A percentile compares a stretch with the other conserved stretches of the same genome.
phyloP scores from a whole-genome alignment of 2,113 vertebrate species.

The Notothenia coriiceps region DNA sequence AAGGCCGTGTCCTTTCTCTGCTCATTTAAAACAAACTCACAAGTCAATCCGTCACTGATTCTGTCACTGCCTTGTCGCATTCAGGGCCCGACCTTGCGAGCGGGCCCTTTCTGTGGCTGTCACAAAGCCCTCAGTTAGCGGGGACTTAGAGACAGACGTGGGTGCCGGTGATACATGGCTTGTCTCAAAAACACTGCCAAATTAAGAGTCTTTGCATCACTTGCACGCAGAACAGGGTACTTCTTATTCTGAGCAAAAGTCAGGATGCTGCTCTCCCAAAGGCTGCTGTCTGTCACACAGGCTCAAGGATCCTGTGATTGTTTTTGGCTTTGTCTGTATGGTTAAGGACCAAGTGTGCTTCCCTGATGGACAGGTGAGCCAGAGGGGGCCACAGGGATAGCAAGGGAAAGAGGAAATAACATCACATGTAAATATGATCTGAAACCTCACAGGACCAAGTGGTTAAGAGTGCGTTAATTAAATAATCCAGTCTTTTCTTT shows the following conservation, averaged over 20 bases:
- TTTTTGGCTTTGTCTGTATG: conserved; percentile 37
- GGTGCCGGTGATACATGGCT: conserved; percentile 34
- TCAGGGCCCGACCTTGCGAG: conserved; percentile 51
- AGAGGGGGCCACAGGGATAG: conserved; percentile 30
- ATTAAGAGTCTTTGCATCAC: conserved; percentile 57
- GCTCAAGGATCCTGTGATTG: conserved; percentile 55
- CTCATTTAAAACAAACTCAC: conserved; percentile 70
- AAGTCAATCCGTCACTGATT: conserved; percentile 60
- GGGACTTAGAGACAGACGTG: conserved; percentile 44
- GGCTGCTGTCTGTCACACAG: conserved; percentile 50
- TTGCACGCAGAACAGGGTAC: conserved; percentile 50
- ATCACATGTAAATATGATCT: conserved; percentile 62
- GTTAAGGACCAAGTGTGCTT: conserved; percentile 56
- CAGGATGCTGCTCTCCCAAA: conserved; percentile 33
- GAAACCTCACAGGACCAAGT: conserved; percentile 32
- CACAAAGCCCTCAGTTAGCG: conserved; percentile 62
- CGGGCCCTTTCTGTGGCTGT: conserved; percentile 58
- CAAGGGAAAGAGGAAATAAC: conserved; percentile 52
- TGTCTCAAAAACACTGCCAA: conserved; percentile 50
- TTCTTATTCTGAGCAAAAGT: conserved; percentile 57
- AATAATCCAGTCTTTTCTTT: conserved; percentile 54
- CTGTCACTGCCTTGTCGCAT: conserved; percentile 65
- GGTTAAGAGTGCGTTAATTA: conserved; percentile 57
- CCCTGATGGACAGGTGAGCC: conserved; percentile 56
- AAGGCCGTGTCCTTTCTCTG: conserved; percentile 37